phyloP scores from a whole-genome alignment of 1,140 invertebrate species.

The Eufriesea mexicana region DNA sequence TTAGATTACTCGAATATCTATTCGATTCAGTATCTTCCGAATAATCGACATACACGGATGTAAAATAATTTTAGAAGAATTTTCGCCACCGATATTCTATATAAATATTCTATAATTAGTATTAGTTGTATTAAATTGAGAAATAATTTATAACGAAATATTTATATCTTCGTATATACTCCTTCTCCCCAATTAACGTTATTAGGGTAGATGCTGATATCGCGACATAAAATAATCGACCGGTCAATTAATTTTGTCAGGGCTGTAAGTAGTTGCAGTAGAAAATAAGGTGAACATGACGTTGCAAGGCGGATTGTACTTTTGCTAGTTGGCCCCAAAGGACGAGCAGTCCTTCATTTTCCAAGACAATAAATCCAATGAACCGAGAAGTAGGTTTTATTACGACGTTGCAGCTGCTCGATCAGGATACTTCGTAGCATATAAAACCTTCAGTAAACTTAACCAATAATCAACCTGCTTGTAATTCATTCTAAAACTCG shows the following conservation, averaged over 20 bases:
- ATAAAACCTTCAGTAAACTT: background rate
- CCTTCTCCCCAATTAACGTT: background rate
- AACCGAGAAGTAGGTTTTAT: background rate
- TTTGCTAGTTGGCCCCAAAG: slow-evolving; percentile 60
- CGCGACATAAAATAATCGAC: slow-evolving; percentile 2
- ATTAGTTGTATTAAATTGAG: background rate
- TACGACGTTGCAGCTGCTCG: no score
- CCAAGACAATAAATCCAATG: background rate
- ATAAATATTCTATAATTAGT: no score
- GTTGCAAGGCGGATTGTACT: slow-evolving; percentile 53
- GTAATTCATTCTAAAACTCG: no score
- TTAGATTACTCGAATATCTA: no score
- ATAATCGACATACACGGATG: background rate
- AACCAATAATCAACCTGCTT: background rate
- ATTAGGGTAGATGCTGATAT: background rate
- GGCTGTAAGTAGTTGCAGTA: slow-evolving; percentile 31
- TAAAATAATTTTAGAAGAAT: no score
- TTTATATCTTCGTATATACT: no score
- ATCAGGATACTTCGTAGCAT: no score
- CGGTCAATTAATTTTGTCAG: slow-evolving; percentile 48
- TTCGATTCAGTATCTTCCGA: no score
- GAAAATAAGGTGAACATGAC: background rate
- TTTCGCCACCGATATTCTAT: no score
- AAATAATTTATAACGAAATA: background rate
- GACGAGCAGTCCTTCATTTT: slow-evolving; percentile 21